phyloP scores from a whole-genome alignment of 2,797 vertebrate genomes.

The Artibeus lituratus region DNA sequence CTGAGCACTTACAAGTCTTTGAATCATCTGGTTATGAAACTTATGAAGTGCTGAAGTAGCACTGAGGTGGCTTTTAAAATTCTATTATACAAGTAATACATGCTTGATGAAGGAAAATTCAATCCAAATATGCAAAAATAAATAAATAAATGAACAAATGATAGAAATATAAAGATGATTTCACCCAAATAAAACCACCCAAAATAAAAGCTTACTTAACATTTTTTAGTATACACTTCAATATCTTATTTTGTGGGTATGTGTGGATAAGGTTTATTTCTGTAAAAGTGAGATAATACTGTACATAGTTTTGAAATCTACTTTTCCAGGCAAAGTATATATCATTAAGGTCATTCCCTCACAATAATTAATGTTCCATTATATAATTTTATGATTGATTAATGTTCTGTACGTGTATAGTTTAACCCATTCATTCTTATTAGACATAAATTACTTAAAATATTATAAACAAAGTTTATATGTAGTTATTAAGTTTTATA shows the following conservation, averaged over 20 bases:
- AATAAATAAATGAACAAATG: not conserved
- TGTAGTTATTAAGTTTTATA: not conserved
- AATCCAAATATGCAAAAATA: not conserved
- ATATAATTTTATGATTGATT: not conserved
- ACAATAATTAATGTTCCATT: not conserved
- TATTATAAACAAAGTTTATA: not conserved
- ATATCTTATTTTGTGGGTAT: not conserved
- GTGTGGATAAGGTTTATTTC: not conserved
- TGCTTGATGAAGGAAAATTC: not conserved
- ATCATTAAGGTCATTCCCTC: not conserved
- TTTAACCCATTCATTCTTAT: not conserved
- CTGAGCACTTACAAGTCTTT: not conserved
- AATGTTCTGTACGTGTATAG: not conserved
- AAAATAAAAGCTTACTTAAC: not conserved
- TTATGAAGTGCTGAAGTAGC: not conserved
- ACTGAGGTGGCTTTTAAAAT: not conserved
- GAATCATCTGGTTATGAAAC: slow-evolving; percentile 51
- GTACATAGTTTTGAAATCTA: not conserved
- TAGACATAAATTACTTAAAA: not conserved
- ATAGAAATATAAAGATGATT: too few species aligned
- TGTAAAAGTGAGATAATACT: not conserved
- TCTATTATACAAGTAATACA: not conserved
- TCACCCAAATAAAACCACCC: not conserved
- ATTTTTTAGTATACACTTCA: not conserved
- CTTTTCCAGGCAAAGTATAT: not conserved